Conservation (phyloP, 2,888 invertebrate genomes). For the Sympetrum striolatum region DNA sequence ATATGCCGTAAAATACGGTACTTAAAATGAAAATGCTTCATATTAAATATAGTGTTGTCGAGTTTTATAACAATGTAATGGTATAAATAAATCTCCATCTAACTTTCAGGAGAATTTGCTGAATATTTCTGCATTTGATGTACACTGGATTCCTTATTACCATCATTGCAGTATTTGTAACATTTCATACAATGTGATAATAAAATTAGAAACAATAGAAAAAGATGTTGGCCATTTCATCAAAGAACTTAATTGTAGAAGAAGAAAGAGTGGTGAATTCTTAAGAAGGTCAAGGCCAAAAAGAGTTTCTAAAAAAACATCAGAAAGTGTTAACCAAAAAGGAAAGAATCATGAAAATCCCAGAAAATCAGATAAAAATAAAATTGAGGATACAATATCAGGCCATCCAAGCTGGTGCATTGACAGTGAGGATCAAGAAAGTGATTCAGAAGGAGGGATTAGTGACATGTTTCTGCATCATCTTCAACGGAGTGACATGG, state of each 20-base stretch:
- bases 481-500: slow-evolving; percentile 53
- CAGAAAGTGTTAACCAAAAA: neutral
- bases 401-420: neutral
- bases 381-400: neutral
- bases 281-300: neutral
- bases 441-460: neutral
- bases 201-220: slow-evolving; percentile 56
- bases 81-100: neutral
- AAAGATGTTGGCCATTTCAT: slow-evolving; percentile 53
- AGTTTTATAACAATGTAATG: neutral
- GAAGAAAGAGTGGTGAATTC: neutral
- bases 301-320: neutral
- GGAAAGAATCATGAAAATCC: too few relatives aligned
- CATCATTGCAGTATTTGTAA: slow-evolving; percentile 56
- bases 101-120: neutral
- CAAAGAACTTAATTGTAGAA: neutral
- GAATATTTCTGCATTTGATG: slow-evolving; percentile 50
- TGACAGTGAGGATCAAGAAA: neutral
- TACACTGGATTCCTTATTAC: slow-evolving; percentile 57
- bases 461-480: slow-evolving; percentile 12
- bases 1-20: too few relatives aligned
- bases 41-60: too few relatives aligned
- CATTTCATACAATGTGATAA: slow-evolving; percentile 54
- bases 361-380: neutral
- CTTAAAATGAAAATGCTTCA: too few relatives aligned